These are phyloP conservation scores for Strix uralensis DNA, from an alignment of 2,113 vertebrate genomes.

Conservation along the genomic window DNA sequence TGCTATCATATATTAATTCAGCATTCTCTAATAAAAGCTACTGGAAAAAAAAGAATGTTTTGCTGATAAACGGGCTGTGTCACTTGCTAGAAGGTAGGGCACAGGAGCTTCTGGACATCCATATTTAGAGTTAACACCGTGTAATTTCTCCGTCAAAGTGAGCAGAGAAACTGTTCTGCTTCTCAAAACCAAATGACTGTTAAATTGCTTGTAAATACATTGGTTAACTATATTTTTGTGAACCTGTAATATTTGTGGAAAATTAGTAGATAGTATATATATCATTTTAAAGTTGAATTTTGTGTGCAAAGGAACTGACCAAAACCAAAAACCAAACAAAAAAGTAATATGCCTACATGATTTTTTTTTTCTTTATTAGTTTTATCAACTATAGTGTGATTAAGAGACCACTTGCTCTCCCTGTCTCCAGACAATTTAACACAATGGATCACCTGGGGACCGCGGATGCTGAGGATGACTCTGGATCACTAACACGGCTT, in stretches of 20 bases:
- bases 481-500: slow-evolving; percentile 77
- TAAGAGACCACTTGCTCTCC: slow-evolving; percentile 12
- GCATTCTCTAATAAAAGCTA: neutral
- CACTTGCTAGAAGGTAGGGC: neutral
- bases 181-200: neutral
- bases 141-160: neutral
- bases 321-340: neutral
- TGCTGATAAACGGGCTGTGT: neutral
- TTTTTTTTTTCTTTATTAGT: neutral
- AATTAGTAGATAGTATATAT: neutral
- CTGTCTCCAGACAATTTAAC: slow-evolving; percentile 21
- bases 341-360: neutral
- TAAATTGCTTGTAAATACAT: neutral
- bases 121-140: fast-evolving
- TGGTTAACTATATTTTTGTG: neutral
- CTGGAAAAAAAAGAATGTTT: neutral
- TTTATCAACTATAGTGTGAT: neutral
- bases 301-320: neutral
- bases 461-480: slow-evolving; percentile 77
- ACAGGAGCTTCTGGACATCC: neutral
- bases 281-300: neutral
- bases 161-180: neutral
- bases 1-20: neutral
- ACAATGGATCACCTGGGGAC: slow-evolving; percentile 83
- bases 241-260: neutral